Percentiles rank a stretch among this genome's conserved stretches.
phyloP scores from a whole-genome alignment of 64 coral and sea anemone genomes.

The Porites australiensis region DNA sequence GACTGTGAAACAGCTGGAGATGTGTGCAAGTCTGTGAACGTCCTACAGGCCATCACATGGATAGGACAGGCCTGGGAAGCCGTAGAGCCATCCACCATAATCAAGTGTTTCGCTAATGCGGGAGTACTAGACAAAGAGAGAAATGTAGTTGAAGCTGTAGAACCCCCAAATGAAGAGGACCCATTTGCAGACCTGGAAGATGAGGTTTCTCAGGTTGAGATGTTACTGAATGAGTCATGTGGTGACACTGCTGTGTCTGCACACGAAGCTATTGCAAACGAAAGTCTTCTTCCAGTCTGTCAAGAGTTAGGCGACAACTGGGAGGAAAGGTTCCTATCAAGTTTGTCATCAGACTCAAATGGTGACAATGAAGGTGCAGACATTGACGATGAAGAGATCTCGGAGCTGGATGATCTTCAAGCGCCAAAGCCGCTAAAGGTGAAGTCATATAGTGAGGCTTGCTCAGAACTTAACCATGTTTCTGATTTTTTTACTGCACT shows the following conservation, averaged over 20 bases:
- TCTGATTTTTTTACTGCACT: too few relatives aligned
- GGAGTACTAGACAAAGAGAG: too few relatives aligned
- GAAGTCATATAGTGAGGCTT: constrained; percentile 69
- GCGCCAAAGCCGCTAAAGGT: constrained; percentile 71
- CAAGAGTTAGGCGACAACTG: constrained; percentile 65
- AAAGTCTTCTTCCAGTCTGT: constrained; percentile 75
- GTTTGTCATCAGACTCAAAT: constrained; percentile 68
- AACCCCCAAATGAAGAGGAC: too few relatives aligned
- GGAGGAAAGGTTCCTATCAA: constrained; percentile 79
- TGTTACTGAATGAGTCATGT: constrained; percentile 67
- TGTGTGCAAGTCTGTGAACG: too few relatives aligned
- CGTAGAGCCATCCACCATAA: too few relatives aligned
- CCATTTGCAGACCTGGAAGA: constrained; percentile 30
- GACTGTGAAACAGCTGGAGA: too few relatives aligned
- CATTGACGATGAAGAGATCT: constrained; percentile 67
- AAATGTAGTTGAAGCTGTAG: too few relatives aligned
- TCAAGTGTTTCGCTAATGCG: too few relatives aligned
- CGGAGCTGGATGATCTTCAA: constrained; percentile 63
- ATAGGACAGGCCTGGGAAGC: too few relatives aligned
- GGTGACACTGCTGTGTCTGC: constrained; percentile 66
- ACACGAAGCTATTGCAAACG: constrained; percentile 65
- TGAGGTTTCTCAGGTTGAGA: constrained; percentile 73
- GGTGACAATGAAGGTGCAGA: constrained; percentile 64
- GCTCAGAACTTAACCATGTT: constrained; percentile 75
- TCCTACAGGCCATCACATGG: too few relatives aligned